Conservation (phyloP, 2,797 vertebrate species). For the Pseudomugil tenellus region DNA sequence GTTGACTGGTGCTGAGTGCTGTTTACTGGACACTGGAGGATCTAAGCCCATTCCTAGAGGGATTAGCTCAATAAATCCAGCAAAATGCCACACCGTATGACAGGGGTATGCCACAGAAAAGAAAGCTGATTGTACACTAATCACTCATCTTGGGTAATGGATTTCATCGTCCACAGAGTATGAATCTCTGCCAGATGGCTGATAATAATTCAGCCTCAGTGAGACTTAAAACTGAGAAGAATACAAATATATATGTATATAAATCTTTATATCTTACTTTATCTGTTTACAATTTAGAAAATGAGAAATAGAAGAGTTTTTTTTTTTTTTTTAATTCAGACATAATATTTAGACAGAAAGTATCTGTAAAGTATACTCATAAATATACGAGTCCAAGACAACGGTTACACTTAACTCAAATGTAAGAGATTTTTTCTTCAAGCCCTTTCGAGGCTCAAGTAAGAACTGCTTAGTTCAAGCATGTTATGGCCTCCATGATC, state of each 20-base stretch:
- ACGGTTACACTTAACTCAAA: conserved; percentile 19
- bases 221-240: too few species aligned
- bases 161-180: conserved; percentile 45
- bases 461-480: conserved; percentile 50
- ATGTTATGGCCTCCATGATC: conserved; percentile 49
- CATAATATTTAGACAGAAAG: not conserved
- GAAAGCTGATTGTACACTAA: conserved; percentile 40
- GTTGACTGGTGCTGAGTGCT: conserved; percentile 1
- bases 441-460: conserved; percentile 47
- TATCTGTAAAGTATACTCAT: not conserved
- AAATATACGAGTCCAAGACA: not conserved
- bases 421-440: conserved; percentile 22
- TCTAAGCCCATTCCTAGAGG: conserved; percentile 16
- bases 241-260: too few species aligned
- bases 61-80: conserved; percentile 26
- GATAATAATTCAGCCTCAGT: conserved; percentile 45
- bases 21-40: conserved; percentile 19
- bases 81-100: conserved; percentile 3
- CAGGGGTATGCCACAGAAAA: not conserved
- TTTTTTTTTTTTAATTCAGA: not conserved
- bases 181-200: conserved; percentile 64
- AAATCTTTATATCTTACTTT: not conserved
- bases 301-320: conserved; percentile 16
- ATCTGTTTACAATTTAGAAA: conserved; percentile 32
- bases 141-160: conserved; percentile 57